Evolutionary conservation across 2,113 vertebrate genomes (phyloP), one percentile per base, ranked within the genome.

Genomic region (Oxygymnocypris stewartii): DNA sequence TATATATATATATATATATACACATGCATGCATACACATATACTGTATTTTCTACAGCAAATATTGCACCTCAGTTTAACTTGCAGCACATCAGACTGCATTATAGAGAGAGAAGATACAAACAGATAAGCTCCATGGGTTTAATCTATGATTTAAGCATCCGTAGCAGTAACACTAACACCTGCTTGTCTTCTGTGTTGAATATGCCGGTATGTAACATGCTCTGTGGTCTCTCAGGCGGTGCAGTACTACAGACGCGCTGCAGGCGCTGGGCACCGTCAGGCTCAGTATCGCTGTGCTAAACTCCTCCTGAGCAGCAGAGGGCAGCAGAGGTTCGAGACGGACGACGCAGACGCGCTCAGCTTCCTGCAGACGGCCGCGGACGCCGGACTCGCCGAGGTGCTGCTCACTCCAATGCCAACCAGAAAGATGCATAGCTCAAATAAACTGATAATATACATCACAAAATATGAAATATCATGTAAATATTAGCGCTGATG

Each of bases 251-350:
- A 98, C 91, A 89, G 85, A 13, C 87, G 87, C 0, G 98, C 98
- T 31, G 96, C 97, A 18, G 87, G 31, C 6, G 92, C 92, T 23
- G 94, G 91, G 35, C 98, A 99, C 91, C 89, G 75, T 80, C 95
- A 96, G 92, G 97, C 97, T 82, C 97, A 98, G 91, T 99, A 97
- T 88, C 95, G 95, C 84, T 97, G 94, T 11, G 97, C 96, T 47
- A 96, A 95, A 82, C 93, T 95, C 89, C 93, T 99, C 23, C 86
- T 99, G 2, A 89, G 86, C 90, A 92, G 87, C 84, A 90, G 93
- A 23, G 91, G 91, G 88, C 92, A 91, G 76, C 86, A 81, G 0
- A 90, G 74, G 23, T 86, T 92, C 71, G 89, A 95, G 79, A 65
- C 44, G 0, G 92, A 93, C 85, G 84, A 81, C 13, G 95, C 94